phyloP scores from a whole-genome alignment of 2,113 vertebrate genomes.

The Scomber colias region DNA sequence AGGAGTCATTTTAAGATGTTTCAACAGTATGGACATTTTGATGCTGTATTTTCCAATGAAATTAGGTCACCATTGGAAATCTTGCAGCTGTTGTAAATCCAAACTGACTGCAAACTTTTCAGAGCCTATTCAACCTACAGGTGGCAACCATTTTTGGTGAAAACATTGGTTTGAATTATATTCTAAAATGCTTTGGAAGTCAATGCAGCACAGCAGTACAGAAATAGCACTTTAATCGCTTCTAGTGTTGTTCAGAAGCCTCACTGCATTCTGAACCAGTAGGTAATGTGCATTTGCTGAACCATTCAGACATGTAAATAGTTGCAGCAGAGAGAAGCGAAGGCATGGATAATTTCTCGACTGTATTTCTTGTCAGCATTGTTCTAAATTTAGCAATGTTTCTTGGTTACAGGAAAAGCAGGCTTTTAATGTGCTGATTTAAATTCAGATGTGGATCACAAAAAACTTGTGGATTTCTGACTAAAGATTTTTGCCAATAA shows the following conservation, averaged over 20 bases:
- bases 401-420: conserved; percentile 19
- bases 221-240: background rate
- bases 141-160: background rate
- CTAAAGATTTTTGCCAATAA: conserved; percentile 9
- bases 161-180: background rate
- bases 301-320: conserved; percentile 62
- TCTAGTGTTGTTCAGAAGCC: conserved; percentile 8
- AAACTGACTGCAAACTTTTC: background rate
- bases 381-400: conserved; percentile 43
- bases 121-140: conserved; percentile 2
- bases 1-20: conserved; percentile 1
- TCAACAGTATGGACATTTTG: background rate
- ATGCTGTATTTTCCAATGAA: background rate
- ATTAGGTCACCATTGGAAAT: conserved; percentile 1
- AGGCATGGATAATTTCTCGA: conserved; percentile 44
- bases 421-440: conserved; percentile 21
- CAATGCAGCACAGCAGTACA: conserved; percentile 3
- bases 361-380: conserved; percentile 43
- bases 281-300: conserved; percentile 29
- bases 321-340: conserved; percentile 30
- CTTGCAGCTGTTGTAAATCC: conserved; percentile 12
- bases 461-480: conserved; percentile 13
- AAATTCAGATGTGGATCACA: conserved; percentile 21
- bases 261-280: conserved; percentile 31
- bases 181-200: background rate